Percentiles rank a stretch among this genome's conserved stretches.
Evolutionary conservation across 2,113 vertebrate genomes (phyloP).

Genomic region (Pangasianodon hypophthalmus): DNA sequence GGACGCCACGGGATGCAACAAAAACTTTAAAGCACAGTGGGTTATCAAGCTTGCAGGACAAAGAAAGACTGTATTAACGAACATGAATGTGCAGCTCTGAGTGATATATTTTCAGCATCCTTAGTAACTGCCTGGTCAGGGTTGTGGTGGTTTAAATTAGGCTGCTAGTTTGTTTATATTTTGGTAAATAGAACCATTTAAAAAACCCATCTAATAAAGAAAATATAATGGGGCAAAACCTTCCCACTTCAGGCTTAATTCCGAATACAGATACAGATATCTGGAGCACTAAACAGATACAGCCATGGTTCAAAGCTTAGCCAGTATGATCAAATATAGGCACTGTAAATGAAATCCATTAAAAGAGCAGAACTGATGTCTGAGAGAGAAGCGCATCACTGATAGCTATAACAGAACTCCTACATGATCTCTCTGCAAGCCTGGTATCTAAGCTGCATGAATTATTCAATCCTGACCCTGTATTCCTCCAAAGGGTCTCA

Average conservation of each 20-base stretch:
- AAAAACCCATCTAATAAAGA: background rate
- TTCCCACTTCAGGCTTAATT: background rate
- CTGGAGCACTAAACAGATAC: background rate
- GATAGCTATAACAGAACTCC: conserved; percentile 17
- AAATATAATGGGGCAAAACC: background rate
- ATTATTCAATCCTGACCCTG: conserved; percentile 56
- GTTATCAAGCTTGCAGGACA: background rate
- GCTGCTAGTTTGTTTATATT: background rate
- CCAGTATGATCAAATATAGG: background rate
- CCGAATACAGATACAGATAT: background rate
- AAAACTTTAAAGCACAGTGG: background rate
- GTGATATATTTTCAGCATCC: background rate
- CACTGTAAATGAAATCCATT: background rate
- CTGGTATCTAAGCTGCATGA: conserved; percentile 46
- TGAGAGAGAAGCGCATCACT: background rate
- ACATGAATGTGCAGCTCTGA: background rate
- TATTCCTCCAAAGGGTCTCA: conserved; percentile 15
- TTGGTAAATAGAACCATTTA: background rate
- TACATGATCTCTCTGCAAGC: background rate
- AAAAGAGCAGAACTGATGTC: background rate
- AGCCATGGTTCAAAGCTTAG: background rate
- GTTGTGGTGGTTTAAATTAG: background rate
- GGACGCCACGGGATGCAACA: background rate
- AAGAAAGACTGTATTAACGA: background rate
- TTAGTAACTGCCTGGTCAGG: background rate